A percentile compares a stretch with the other conserved stretches of the same genome.
phyloP scores from a whole-genome alignment of 2,888 invertebrate genomes.

The Andrena hattorfiana region DNA sequence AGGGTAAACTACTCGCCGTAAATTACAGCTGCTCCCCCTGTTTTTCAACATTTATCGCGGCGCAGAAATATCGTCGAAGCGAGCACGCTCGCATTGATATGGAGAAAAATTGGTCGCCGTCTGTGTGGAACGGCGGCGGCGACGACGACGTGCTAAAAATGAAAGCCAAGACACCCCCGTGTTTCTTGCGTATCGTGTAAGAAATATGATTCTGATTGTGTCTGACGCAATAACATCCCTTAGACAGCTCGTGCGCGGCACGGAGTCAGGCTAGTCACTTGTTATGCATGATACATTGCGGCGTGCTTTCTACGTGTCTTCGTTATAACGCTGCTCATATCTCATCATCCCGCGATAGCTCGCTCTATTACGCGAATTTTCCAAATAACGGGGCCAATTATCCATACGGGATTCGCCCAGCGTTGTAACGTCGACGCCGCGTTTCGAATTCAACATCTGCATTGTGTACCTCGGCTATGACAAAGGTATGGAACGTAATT shows the following conservation, averaged over 20 bases:
- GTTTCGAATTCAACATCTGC: constrained; percentile 38
- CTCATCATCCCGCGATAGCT: constrained; percentile 69
- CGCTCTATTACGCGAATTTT: constrained; percentile 73
- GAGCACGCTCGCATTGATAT: constrained; percentile 39
- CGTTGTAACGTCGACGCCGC: constrained; percentile 26
- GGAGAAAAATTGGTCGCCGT: constrained; percentile 39
- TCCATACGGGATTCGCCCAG: background rate
- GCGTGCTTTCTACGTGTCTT: constrained; percentile 82
- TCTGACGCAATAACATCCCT: constrained; percentile 68
- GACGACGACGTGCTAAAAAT: constrained; percentile 49
- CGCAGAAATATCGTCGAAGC: constrained; percentile 10
- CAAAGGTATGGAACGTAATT: constrained; percentile 21
- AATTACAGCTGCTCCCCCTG: background rate
- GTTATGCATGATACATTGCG: constrained; percentile 81
- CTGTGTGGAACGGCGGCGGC: background rate
- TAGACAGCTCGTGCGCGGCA: constrained; percentile 73
- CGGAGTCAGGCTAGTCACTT: constrained; percentile 76
- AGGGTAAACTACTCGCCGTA: background rate
- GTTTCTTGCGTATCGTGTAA: constrained; percentile 55
- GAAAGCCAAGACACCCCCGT: constrained; percentile 31
- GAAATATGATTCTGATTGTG: constrained; percentile 74
- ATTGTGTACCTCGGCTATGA: background rate
- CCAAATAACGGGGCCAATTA: constrained; percentile 67
- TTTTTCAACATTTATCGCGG: constrained; percentile 8
- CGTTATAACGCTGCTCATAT: constrained; percentile 79